These are phyloP conservation scores for Ceratitis capitata DNA, from an alignment of 1,140 invertebrate genomes.

Conservation along the genomic window DNA sequence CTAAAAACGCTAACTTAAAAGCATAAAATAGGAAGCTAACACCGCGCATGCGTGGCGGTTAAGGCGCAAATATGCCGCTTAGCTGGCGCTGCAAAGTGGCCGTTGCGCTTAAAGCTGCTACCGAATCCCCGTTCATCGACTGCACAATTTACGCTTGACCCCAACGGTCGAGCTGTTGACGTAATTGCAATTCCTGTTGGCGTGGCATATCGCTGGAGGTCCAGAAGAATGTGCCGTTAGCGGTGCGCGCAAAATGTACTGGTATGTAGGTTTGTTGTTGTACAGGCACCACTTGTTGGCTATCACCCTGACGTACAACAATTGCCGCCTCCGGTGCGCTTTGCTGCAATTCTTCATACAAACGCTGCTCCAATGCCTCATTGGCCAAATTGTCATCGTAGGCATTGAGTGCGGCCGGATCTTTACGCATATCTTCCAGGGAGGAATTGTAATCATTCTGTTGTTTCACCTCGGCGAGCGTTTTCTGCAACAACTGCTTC, in stretches of 20 bases:
- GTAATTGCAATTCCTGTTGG: constrained; percentile 68
- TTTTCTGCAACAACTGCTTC: constrained; percentile 65
- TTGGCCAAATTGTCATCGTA: constrained; percentile 71
- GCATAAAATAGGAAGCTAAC: constrained; percentile 29
- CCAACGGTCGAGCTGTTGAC: constrained; percentile 70
- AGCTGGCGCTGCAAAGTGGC: constrained; percentile 54
- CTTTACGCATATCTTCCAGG: constrained; percentile 66
- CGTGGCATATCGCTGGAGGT: constrained; percentile 67
- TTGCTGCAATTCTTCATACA: constrained; percentile 71
- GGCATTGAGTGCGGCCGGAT: constrained; percentile 61
- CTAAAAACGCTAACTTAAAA: neutral
- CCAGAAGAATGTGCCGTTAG: constrained; percentile 77
- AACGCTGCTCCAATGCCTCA: constrained; percentile 71
- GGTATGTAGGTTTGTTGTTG: constrained; percentile 69
- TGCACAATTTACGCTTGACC: constrained; percentile 73
- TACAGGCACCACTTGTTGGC: constrained; percentile 69
- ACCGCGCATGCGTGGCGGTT: constrained; percentile 6
- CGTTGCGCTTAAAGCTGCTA: constrained; percentile 70
- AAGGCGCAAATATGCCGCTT: neutral
- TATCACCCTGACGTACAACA: constrained; percentile 70
- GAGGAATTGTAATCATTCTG: constrained; percentile 62
- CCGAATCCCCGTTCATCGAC: constrained; percentile 38
- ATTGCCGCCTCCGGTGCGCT: constrained; percentile 71
- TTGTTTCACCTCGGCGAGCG: constrained; percentile 54
- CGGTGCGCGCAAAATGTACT: constrained; percentile 73